A percentile compares a stretch with the other conserved stretches of the same genome.
These are phyloP conservation scores for Mixornis gularis DNA, from an alignment of 2,113 vertebrate genomes.

Conservation along the genomic window DNA sequence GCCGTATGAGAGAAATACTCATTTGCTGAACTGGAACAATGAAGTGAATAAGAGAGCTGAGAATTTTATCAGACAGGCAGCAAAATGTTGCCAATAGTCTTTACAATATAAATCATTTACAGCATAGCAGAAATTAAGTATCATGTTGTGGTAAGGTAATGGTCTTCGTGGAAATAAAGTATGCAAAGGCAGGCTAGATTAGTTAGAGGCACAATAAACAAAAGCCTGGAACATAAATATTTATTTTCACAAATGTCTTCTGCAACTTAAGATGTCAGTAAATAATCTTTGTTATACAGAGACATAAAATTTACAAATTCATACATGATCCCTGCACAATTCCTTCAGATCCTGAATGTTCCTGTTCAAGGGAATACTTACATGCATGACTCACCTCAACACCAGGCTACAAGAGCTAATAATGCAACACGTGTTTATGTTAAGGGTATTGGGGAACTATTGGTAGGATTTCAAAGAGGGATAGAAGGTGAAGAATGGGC, in stretches of 20 bases:
- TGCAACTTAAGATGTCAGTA: background rate
- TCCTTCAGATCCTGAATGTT: background rate
- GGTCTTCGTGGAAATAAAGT: background rate
- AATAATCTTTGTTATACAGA: background rate
- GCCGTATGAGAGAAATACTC: background rate
- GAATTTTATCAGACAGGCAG: background rate
- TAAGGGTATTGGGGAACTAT: background rate
- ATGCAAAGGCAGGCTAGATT: background rate
- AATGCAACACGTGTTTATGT: background rate
- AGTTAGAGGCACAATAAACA: background rate
- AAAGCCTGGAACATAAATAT: background rate
- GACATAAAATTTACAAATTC: background rate
- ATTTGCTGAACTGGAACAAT: background rate
- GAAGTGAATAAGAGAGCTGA: background rate
- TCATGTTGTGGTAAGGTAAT: background rate
- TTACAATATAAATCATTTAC: background rate
- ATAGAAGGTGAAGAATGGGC: background rate
- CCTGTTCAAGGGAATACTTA: background rate
- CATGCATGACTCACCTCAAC: background rate
- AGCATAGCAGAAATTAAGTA: background rate
- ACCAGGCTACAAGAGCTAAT: background rate
- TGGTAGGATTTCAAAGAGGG: background rate
- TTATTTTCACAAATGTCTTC: background rate
- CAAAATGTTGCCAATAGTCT: background rate
- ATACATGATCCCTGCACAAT: background rate